A percentile compares a stretch with the other conserved stretches of the same genome.
These are phyloP conservation scores for Podarcis raffonei DNA, from an alignment of 2,113 vertebrate species.

Conservation along the genomic window DNA sequence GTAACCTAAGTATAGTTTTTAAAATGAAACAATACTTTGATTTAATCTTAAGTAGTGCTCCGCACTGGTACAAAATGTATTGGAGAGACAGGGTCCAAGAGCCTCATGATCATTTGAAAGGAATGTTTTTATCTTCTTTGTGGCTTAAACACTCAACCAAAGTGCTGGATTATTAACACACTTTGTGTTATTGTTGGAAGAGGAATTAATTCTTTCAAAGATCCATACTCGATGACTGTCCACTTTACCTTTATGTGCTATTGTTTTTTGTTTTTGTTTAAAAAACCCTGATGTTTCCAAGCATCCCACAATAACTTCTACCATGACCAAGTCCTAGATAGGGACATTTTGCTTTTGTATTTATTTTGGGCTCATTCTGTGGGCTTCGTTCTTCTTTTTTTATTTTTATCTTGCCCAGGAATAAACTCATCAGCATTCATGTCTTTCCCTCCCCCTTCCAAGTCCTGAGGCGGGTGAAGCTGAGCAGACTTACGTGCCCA, in stretches of 20 bases:
- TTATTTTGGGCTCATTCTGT: slow-evolving; percentile 3
- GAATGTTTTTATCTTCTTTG: background rate
- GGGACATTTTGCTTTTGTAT: background rate
- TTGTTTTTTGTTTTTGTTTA: background rate
- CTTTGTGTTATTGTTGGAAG: background rate
- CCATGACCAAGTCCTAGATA: background rate
- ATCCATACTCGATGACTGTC: background rate
- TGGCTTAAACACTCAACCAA: background rate
- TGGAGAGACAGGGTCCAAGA: background rate
- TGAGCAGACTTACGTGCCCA: background rate
- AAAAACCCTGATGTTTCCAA: too few relatives aligned
- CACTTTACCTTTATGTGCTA: background rate
- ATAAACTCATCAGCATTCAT: slow-evolving; percentile 16
- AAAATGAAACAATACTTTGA: background rate
- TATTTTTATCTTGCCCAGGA: background rate
- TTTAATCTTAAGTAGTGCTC: background rate
- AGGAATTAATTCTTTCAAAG: background rate
- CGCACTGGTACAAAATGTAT: background rate
- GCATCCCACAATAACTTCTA: background rate
- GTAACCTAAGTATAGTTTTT: background rate
- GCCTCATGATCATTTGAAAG: background rate
- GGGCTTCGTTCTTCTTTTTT: background rate
- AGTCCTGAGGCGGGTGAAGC: background rate
- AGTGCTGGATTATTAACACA: background rate
- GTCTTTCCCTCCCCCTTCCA: background rate